Conservation (phyloP, 2,797 vertebrate genomes). For the Myotis myotis region DNA sequence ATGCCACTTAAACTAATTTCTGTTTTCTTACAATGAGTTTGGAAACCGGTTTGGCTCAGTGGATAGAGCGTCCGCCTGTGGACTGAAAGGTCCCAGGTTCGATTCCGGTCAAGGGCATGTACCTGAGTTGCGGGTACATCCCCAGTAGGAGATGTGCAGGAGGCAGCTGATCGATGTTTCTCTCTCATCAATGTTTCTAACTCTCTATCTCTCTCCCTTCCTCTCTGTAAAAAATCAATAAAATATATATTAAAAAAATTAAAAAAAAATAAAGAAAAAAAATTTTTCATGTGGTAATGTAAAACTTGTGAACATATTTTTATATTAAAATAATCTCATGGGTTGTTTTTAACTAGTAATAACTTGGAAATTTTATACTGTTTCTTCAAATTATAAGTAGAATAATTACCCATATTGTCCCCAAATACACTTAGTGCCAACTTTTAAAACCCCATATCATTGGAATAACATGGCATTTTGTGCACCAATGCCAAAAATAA, state of each 20-base stretch:
- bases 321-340: neutral
- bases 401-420: neutral
- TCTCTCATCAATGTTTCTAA: no score
- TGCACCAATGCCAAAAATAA: neutral
- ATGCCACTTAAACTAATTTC: neutral
- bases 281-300: neutral
- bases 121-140: no score
- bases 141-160: no score
- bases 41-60: no score
- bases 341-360: slow-evolving; percentile 18
- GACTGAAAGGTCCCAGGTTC: no score
- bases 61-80: no score
- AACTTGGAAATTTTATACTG: neutral
- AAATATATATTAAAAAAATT: no score
- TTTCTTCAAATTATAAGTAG: slow-evolving; percentile 26
- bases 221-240: no score
- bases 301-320: neutral
- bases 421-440: neutral
- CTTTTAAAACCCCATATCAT: neutral
- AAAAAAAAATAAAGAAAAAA: no score
- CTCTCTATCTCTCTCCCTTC: no score
- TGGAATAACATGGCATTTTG: neutral
- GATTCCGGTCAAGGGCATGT: no score
- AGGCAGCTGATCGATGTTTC: no score
- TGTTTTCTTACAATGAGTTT: neutral